Conservation (phyloP, 2,888 invertebrate genomes). For the Dolichomitus sp. region DNA sequence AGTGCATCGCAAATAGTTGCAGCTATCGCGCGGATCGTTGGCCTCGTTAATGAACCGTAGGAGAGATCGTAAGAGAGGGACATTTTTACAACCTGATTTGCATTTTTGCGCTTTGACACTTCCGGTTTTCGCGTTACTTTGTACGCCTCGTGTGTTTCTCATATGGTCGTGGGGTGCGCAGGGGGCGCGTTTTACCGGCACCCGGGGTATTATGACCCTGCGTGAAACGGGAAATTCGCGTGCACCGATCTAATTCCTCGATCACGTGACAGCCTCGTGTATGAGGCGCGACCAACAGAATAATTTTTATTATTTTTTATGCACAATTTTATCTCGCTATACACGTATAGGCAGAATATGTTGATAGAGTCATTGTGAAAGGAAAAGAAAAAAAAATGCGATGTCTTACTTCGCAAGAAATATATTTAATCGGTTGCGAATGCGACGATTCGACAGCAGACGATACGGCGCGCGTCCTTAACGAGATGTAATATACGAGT, state of each 20-base stretch:
- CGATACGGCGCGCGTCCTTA: constrained; percentile 57
- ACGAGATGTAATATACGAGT: constrained; percentile 65
- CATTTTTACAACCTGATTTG: constrained; percentile 41
- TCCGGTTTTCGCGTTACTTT: constrained; percentile 1
- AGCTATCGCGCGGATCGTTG: constrained; percentile 35
- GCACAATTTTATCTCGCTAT: neutral
- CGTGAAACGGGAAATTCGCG: constrained; percentile 47
- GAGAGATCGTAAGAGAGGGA: constrained; percentile 34
- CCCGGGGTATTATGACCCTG: constrained; percentile 9
- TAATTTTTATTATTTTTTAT: constrained; percentile 15
- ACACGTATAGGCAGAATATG: neutral
- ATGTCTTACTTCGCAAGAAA: constrained; percentile 20
- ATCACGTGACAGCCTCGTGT: constrained; percentile 42
- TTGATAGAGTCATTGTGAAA: neutral
- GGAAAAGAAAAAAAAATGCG: constrained; percentile 17
- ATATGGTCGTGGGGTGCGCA: neutral
- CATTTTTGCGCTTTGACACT: constrained; percentile 24
- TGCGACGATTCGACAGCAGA: constrained; percentile 40
- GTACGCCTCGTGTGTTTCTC: neutral
- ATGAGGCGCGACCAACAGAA: neutral
- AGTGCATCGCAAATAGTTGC: constrained; percentile 9
- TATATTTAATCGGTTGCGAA: constrained; percentile 57
- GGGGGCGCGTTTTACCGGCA: neutral
- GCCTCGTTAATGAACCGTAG: constrained; percentile 30
- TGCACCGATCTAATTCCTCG: constrained; percentile 39